Conservation (phyloP, 1,140 invertebrate genomes). For the Plodia interpunctella region DNA sequence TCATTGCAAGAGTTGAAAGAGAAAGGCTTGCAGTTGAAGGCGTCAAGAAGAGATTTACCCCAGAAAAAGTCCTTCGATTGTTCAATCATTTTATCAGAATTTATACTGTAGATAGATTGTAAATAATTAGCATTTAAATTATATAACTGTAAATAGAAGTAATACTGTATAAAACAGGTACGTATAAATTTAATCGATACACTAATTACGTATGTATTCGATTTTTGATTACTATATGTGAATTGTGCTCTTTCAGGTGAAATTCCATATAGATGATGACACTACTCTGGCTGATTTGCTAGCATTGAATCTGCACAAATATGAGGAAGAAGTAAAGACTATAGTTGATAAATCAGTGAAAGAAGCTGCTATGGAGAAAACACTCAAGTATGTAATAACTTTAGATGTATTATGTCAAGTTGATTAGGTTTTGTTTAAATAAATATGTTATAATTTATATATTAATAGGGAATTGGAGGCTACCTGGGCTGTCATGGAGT, state of each 20-base stretch:
- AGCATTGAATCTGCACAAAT: constrained; percentile 92
- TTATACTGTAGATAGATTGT: constrained; percentile 44
- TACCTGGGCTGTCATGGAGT: constrained; percentile 91
- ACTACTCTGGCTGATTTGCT: constrained; percentile 92
- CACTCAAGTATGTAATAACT: constrained; percentile 74
- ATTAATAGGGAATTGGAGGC: constrained; percentile 84
- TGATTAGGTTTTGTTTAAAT: too few relatives aligned
- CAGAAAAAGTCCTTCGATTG: constrained; percentile 33
- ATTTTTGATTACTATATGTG: not conserved
- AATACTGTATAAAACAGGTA: not conserved
- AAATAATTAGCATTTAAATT: constrained; percentile 13
- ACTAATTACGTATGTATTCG: too few relatives aligned
- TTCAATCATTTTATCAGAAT: constrained; percentile 53
- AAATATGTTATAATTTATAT: constrained; percentile 8
- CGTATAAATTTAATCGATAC: not conserved
- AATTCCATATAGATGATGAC: constrained; percentile 84
- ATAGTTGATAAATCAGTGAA: constrained; percentile 97
- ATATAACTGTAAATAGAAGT: constrained; percentile 16
- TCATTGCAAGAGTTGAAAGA: constrained; percentile 47
- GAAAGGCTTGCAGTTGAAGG: constrained; percentile 38
- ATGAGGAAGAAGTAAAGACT: constrained; percentile 95
- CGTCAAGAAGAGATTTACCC: constrained; percentile 17
- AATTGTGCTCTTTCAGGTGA: constrained; percentile 74
- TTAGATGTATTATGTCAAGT: not conserved
- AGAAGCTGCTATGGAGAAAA: constrained; percentile 96